Evolutionary conservation across 2,113 vertebrate species (phyloP).

Genomic region (Nannospalax galili): DNA sequence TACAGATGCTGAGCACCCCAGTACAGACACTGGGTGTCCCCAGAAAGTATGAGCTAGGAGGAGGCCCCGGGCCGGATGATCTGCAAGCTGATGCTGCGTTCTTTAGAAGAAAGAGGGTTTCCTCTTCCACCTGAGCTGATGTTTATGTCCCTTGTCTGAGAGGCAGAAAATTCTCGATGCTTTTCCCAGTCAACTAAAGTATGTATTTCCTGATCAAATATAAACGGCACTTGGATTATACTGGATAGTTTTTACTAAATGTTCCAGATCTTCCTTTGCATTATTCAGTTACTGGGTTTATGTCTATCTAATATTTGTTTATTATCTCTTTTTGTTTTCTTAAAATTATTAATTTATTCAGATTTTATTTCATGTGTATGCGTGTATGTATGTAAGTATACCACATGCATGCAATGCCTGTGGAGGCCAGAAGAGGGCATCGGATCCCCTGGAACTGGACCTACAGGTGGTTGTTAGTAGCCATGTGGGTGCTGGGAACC

Average conservation of each 20-base stretch:
- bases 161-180: neutral
- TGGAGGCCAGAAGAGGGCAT: too few relatives aligned
- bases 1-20: neutral
- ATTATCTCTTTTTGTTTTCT: too few relatives aligned
- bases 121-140: neutral
- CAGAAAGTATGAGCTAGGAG: neutral
- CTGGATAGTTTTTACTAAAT: conserved; percentile 6
- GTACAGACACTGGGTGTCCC: neutral
- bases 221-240: conserved; percentile 3
- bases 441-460: too few relatives aligned
- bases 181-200: conserved; percentile 10
- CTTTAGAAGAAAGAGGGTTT: neutral
- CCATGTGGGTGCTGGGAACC: too few relatives aligned
- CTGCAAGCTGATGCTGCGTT: neutral
- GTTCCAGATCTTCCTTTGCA: neutral
- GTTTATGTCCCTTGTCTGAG: neutral
- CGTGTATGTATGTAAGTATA: too few relatives aligned
- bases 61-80: neutral
- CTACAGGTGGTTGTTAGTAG: too few relatives aligned
- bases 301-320: too few relatives aligned
- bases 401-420: too few relatives aligned
- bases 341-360: too few relatives aligned
- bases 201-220: neutral
- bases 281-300: neutral
- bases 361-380: too few relatives aligned